A percentile compares a stretch with the other conserved stretches of the same genome.
phyloP scores from a whole-genome alignment of 1,140 invertebrate species.

The Archivesica marissinica region DNA sequence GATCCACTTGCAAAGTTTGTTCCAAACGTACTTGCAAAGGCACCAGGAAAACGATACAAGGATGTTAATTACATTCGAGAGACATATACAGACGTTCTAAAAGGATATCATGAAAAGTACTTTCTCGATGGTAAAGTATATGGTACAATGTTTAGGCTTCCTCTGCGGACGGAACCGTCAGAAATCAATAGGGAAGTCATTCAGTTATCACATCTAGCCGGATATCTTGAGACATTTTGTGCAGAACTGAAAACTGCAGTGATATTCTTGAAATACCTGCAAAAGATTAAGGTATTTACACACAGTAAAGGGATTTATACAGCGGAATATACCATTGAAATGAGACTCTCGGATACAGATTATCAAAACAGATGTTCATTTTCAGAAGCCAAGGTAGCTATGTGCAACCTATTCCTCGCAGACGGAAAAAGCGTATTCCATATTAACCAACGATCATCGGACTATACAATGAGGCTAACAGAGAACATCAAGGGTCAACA shows the following conservation, averaged over 20 bases:
- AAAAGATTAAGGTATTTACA: conserved; percentile 8
- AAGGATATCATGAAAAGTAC: too few species aligned
- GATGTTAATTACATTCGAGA: too few species aligned
- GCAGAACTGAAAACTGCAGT: conserved; percentile 56
- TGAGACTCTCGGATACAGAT: conserved; percentile 52
- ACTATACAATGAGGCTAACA: conserved; percentile 44
- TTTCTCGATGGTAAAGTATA: neutral
- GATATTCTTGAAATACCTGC: conserved; percentile 13
- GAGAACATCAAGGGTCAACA: conserved; percentile 49
- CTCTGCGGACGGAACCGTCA: conserved; percentile 68
- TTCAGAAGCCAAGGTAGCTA: neutral
- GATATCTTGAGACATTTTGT: conserved; percentile 74
- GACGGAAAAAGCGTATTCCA: neutral
- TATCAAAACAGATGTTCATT: conserved; percentile 51
- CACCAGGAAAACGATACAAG: too few species aligned
- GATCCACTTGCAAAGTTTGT: too few species aligned
- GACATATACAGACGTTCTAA: too few species aligned
- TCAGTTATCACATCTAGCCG: conserved; percentile 59
- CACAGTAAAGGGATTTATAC: neutral
- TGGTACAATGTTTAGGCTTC: conserved; percentile 71
- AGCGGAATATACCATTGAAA: conserved; percentile 63
- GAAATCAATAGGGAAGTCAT: conserved; percentile 72
- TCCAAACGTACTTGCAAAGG: too few species aligned
- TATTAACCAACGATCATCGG: neutral
- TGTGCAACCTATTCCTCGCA: neutral